A percentile compares a stretch with the other conserved stretches of the same genome.
phyloP scores from a whole-genome alignment of 2,797 vertebrate genomes.

The Crax fasciolata region DNA sequence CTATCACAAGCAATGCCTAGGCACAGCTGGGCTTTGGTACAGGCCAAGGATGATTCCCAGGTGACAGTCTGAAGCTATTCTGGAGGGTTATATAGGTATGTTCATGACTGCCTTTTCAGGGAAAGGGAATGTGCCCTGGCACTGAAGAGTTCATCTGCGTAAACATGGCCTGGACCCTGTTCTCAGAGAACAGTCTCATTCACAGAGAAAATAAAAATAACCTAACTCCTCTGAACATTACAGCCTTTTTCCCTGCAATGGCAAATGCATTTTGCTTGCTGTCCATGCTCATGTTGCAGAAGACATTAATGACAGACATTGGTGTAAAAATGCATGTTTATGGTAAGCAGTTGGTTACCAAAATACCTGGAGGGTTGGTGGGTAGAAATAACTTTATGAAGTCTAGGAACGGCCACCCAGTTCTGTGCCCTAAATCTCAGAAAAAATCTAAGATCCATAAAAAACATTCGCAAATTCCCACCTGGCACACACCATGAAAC shows the following conservation, averaged over 20 bases:
- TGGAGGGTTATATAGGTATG: neutral
- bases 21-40: neutral
- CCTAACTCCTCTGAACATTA: neutral
- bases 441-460: neutral
- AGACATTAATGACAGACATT: neutral
- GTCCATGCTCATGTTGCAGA: neutral
- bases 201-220: fast-evolving
- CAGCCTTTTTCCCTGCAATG: neutral
- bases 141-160: neutral
- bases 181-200: neutral
- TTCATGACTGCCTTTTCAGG: neutral
- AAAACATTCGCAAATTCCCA: neutral
- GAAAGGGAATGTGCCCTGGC: neutral
- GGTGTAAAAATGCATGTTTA: neutral
- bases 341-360: neutral
- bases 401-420: neutral
- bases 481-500: neutral
- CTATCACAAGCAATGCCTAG: neutral
- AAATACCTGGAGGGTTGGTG: neutral
- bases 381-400: neutral
- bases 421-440: neutral
- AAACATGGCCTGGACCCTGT: neutral
- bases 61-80: neutral
- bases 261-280: neutral
- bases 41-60: neutral